Base-by-base conservation (phyloP, 2,113 vertebrate genomes). In the Antennarius striatus region DNA sequence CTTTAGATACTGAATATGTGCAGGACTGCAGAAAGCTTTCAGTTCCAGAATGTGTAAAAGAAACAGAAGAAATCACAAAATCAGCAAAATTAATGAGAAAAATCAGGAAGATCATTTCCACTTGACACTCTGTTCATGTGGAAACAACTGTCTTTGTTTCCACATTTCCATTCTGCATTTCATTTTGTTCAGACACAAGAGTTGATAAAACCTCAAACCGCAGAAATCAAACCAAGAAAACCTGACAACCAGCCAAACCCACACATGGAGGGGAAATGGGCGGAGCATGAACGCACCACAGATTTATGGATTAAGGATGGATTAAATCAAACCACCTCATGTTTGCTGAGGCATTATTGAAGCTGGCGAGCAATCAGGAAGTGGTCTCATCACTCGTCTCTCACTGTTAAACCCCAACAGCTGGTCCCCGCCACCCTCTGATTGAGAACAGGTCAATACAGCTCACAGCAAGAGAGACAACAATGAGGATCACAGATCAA, bases 371-470 rank as follows among this genome's bases (percentile, higher is more conserved):
- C 69, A 77, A 71, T 83, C 60, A 69, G 72, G 10, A 84, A 62
- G 68, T 55, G 58, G 43, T 51, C 63, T 6, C 49, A 55, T 62
- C 68, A 75, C 79, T 80, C 68, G 63, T 56, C 43, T 14, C 48
- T 67, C 43, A 48, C 66, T 58, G 63, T 72, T 67, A 73, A 70
- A 80, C 68, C 67, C 62, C 70, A 78, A 76, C 86, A 90, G 83
- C 87, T 90, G 88, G 77, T 82, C 70, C 70, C 58, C 76, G 75
- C 64, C 64, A 69, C 75, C 64, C 79, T 77, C 71, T 48, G 43
- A 52, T 54, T 3, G 64, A 72, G 63, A 75, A 56, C 16, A 48
- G 61, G 77, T 79, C 63, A 84, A 11, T 10, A 56, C 12, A 45
- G 73, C 52, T 65, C 55, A 61, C 53, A 10, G 1, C 30, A 12